phyloP scores from a whole-genome alignment of 2,888 invertebrate species.

The Drosophila dives region DNA sequence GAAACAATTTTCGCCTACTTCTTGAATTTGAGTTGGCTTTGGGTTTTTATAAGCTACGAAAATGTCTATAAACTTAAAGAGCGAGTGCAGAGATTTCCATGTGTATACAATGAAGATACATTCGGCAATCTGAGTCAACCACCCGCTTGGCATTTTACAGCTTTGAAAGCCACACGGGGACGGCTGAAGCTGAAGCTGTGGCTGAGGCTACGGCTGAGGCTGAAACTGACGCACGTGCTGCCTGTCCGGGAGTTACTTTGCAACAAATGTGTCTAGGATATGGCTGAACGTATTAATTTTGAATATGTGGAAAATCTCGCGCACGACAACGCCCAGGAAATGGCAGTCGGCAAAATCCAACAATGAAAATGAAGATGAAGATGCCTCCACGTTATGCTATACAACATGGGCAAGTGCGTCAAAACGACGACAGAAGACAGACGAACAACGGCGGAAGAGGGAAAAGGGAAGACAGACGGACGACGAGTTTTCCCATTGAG shows the following conservation, averaged over 20 bases:
- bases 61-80: slow-evolving; percentile 60
- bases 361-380: slow-evolving; percentile 73
- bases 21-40: slow-evolving; percentile 26
- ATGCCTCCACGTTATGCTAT: slow-evolving; percentile 42
- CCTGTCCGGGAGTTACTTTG: slow-evolving; percentile 28
- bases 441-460: too few relatives aligned
- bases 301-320: slow-evolving; percentile 81
- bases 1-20: slow-evolving; percentile 11
- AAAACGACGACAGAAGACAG: slow-evolving; percentile 27
- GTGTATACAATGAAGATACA: slow-evolving; percentile 31
- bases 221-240: slow-evolving; percentile 58
- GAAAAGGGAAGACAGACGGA: not conserved
- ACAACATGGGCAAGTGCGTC: slow-evolving; percentile 69
- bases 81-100: slow-evolving; percentile 57
- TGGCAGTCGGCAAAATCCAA: slow-evolving; percentile 56
- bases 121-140: slow-evolving; percentile 50
- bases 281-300: slow-evolving; percentile 79
- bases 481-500: slow-evolving; percentile 30
- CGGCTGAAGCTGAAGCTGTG: not conserved
- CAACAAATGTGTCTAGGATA: slow-evolving; percentile 80
- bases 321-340: slow-evolving; percentile 56
- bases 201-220: slow-evolving; percentile 25
- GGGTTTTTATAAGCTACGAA: slow-evolving; percentile 54
- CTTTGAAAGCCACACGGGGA: slow-evolving; percentile 66
- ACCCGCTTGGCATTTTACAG: slow-evolving; percentile 68